Percentiles rank a stretch among this genome's conserved stretches.
Evolutionary conservation across 1,140 invertebrate genomes (phyloP).

Genomic region (Aradophagus sp.): DNA sequence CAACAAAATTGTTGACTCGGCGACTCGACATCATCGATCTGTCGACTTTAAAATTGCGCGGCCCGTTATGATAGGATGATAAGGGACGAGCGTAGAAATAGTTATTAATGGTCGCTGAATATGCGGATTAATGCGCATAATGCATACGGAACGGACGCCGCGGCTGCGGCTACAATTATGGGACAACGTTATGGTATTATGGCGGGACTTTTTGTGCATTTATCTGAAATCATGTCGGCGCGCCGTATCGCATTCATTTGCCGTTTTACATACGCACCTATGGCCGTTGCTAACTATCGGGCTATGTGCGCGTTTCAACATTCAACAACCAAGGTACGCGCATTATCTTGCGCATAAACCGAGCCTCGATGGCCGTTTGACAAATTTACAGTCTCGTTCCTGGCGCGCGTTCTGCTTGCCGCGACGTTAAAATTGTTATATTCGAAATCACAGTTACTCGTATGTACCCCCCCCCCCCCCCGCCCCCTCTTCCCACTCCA

Average conservation of each 20-base stretch:
- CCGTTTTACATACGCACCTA: slow-evolving; percentile 50
- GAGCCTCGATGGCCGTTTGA: slow-evolving; percentile 62
- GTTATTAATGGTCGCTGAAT: slow-evolving; percentile 29
- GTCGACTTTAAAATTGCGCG: too few species aligned
- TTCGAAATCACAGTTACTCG: slow-evolving; percentile 36
- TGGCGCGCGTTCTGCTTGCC: slow-evolving; percentile 49
- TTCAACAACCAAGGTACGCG: slow-evolving; percentile 56
- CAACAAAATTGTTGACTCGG: too few species aligned
- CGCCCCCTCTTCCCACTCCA: too few species aligned
- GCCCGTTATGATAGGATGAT: too few species aligned
- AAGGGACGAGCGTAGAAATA: too few species aligned
- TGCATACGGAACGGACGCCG: slow-evolving; percentile 27
- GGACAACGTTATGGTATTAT: slow-evolving; percentile 48
- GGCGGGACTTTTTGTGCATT: slow-evolving; percentile 52
- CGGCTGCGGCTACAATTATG: slow-evolving; percentile 36
- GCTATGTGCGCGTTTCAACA: slow-evolving; percentile 47
- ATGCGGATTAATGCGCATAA: slow-evolving; percentile 35
- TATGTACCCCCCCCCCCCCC: too few species aligned
- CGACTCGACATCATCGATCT: too few species aligned
- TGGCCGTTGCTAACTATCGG: slow-evolving; percentile 32
- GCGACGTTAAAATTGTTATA: slow-evolving; percentile 48
- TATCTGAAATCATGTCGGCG: slow-evolving; percentile 52
- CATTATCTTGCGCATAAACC: slow-evolving; percentile 66
- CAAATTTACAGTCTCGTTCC: slow-evolving; percentile 67
- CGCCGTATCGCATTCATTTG: slow-evolving; percentile 53